These are phyloP conservation scores for Actias luna DNA, from an alignment of 2,888 invertebrate species.

Conservation along the genomic window DNA sequence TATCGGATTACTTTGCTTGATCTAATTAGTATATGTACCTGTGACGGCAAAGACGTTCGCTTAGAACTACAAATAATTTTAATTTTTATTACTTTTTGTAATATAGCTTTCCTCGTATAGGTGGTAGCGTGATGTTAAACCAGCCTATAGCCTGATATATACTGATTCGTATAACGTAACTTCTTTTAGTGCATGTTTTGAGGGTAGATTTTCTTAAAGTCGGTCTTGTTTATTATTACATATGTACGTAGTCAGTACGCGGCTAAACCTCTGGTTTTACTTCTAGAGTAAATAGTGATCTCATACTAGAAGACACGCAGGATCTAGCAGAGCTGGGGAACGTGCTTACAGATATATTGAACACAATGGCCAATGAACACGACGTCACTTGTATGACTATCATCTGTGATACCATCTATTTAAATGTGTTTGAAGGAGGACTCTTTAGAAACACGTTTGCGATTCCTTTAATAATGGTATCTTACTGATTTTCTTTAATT, in stretches of 20 bases:
- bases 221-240: too few species aligned
- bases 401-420: slow-evolving; percentile 77
- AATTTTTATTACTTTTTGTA: too few species aligned
- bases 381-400: slow-evolving; percentile 77
- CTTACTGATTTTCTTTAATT: slow-evolving; percentile 15
- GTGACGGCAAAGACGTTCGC: too few species aligned
- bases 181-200: too few species aligned
- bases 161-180: too few species aligned
- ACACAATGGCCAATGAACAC: slow-evolving; percentile 41
- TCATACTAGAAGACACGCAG: slow-evolving; percentile 45
- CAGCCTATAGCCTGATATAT: too few species aligned
- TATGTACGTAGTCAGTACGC: background rate
- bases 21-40: too few species aligned
- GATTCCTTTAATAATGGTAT: slow-evolving; percentile 79
- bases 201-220: too few species aligned
- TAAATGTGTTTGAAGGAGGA: slow-evolving; percentile 72
- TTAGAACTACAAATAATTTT: too few species aligned
- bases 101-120: too few species aligned
- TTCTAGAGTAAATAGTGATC: slow-evolving; percentile 13
- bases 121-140: too few species aligned
- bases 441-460: slow-evolving; percentile 68
- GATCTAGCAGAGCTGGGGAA: slow-evolving; percentile 55
- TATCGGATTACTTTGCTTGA: background rate
- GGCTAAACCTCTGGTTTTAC: background rate
- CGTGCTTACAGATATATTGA: slow-evolving; percentile 56